Conservation (phyloP, 1,140 invertebrate species). For the Cotesia chilonis region DNA sequence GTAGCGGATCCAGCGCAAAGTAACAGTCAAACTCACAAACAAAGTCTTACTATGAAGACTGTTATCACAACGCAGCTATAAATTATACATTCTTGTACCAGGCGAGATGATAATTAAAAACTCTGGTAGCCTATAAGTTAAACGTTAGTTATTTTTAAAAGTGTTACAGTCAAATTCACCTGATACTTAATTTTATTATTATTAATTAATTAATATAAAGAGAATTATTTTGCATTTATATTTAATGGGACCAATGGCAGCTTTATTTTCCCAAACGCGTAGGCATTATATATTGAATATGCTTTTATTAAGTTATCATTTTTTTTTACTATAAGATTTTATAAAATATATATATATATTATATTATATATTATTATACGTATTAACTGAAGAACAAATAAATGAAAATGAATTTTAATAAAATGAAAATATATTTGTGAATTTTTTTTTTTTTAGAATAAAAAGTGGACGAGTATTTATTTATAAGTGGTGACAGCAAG, state of each 20-base stretch:
- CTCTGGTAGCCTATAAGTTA: constrained; percentile 59
- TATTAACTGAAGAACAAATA: background rate
- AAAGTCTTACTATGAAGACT: constrained; percentile 78
- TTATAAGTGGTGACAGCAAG: background rate
- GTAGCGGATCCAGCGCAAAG: constrained; percentile 74
- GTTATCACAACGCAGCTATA: constrained; percentile 86
- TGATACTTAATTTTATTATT: constrained; percentile 8
- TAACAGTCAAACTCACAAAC: constrained; percentile 69
- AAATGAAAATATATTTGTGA: background rate
- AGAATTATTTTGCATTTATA: constrained; percentile 31
- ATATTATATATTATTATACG: constrained; percentile 5
- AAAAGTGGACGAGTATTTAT: constrained; percentile 5
- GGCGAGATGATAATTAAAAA: constrained; percentile 39
- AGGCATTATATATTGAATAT: background rate
- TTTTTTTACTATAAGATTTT: background rate
- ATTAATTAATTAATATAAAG: background rate
- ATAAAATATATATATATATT: background rate
- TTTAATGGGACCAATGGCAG: constrained; percentile 30
- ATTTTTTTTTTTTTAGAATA: constrained; percentile 1
- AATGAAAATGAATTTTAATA: background rate
- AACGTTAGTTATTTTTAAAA: constrained; percentile 44
- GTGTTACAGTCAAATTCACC: constrained; percentile 22
- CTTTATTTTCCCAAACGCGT: constrained; percentile 5
- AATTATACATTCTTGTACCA: constrained; percentile 37
- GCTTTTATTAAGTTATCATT: background rate